A percentile compares a stretch with the other conserved stretches of the same genome.
Evolutionary conservation across 2,888 invertebrate species (phyloP).

Genomic region (Torymus tubicola): DNA sequence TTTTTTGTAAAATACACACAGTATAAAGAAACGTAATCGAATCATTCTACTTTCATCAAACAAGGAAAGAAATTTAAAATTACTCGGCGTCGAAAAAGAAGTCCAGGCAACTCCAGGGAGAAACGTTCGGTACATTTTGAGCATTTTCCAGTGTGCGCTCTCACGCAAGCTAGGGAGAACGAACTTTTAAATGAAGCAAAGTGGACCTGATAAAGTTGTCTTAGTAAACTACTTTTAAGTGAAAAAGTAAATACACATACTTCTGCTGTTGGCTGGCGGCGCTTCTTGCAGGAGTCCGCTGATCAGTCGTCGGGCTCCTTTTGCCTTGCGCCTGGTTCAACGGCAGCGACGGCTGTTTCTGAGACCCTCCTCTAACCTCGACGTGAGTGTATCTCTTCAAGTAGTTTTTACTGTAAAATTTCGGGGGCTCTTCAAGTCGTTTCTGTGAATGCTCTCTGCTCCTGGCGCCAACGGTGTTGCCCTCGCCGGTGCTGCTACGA

Average conservation of each 20-base stretch:
- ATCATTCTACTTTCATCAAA: neutral
- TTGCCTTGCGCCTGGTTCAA: constrained; percentile 13
- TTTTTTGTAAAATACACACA: too few species aligned
- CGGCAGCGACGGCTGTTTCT: neutral
- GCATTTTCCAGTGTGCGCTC: constrained; percentile 1
- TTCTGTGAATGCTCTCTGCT: constrained; percentile 2
- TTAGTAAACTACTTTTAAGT: constrained; percentile 50
- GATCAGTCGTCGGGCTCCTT: constrained; percentile 34
- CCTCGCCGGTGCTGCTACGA: neutral
- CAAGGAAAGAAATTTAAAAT: constrained; percentile 15
- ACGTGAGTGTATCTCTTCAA: constrained; percentile 53
- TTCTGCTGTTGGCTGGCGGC: constrained; percentile 27
- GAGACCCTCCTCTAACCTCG: constrained; percentile 30
- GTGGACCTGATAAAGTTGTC: constrained; percentile 45
- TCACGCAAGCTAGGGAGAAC: neutral
- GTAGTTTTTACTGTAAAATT: constrained; percentile 55
- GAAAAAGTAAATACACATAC: constrained; percentile 56
- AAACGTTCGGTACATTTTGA: neutral
- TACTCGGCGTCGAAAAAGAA: neutral
- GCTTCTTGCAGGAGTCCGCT: neutral
- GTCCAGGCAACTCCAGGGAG: neutral
- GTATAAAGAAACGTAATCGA: too few species aligned
- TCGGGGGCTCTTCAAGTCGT: constrained; percentile 51
- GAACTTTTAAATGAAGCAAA: constrained; percentile 34
- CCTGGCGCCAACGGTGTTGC: neutral